Evolutionary conservation across 2,888 invertebrate genomes (phyloP), one percentile per base, ranked within the genome.

Genomic region (Flexamia atlantica): DNA sequence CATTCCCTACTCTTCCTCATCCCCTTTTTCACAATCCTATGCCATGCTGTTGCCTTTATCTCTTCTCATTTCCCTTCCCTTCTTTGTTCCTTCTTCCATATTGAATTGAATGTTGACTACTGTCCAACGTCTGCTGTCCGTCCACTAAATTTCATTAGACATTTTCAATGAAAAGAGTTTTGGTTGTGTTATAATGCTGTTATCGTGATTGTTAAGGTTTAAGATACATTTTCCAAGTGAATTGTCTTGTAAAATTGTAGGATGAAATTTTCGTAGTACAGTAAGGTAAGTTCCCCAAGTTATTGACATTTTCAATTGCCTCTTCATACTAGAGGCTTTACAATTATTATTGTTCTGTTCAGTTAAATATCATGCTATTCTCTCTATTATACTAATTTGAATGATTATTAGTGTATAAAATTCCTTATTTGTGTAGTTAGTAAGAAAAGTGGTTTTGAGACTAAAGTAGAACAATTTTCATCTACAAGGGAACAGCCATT

Each of bases 61-160:
- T 57, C 20, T 23, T 23, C 57, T 23, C 23, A 23, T 7, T 57
- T 12, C 23, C 23, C 57, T 23, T 23, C 57, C 36, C 4, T n/a
- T n/a, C n/a, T 36, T 2, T 23, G 20, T 3, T 12, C 23, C 25
- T 30, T 30, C 10, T 64, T 64, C 64, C 64, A 28, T 64, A 64
- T 64, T 64, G 64, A 57, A 64, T 64, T 64, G 64, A 57, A 14
- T 64, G 64, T 64, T 64, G 64, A 28, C 64, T 64, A 14, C 23
- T 57, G 28, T 57, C 57, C 23, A 23, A 23, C 14, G 57, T 57
- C 28, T 64, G 64, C 64, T 64, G 2, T 20, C 64, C n/a, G 64
- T 20, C 36, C 9, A 36, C 36, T 7, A 36, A 36, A 36, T 7
- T 36, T 36, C 36, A 9, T 36, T 36, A 9, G 9, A 36, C 4